Evolutionary conservation across 2,113 vertebrate species (phyloP).

Genomic region (Aegotheles bennettii): DNA sequence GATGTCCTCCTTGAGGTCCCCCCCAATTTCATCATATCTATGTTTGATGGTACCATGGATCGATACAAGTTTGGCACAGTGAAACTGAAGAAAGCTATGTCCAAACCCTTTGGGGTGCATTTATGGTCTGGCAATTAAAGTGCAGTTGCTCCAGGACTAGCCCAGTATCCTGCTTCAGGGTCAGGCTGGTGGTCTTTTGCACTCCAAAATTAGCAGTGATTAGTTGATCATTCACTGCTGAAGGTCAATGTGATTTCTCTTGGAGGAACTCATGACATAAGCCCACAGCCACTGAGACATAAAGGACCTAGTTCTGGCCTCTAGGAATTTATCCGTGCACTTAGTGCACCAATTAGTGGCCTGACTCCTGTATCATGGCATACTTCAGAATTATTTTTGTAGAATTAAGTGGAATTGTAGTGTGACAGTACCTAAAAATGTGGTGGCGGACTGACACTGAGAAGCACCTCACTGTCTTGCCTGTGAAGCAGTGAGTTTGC

Average conservation of each 20-base stretch:
- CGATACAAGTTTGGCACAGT: background rate
- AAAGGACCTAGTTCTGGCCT: background rate
- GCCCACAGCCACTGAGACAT: background rate
- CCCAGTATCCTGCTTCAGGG: background rate
- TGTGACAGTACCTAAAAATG: background rate
- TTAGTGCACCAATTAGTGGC: background rate
- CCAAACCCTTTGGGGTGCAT: background rate
- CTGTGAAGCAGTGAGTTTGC: background rate
- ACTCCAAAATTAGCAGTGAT: background rate
- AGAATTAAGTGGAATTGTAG: background rate
- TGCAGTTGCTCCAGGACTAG: background rate
- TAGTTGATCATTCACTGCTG: background rate
- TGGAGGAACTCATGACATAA: background rate
- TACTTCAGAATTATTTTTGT: background rate
- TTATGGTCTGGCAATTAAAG: background rate
- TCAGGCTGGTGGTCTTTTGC: background rate
- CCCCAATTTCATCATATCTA: background rate
- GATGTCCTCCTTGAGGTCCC: background rate
- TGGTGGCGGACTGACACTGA: fast-evolving
- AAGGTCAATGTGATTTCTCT: background rate
- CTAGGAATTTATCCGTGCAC: background rate
- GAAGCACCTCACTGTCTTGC: background rate
- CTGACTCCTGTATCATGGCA: fast-evolving
- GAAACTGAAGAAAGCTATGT: background rate
- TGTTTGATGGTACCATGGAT: background rate